Evolutionary conservation across 2,797 vertebrate species (phyloP), one percentile per base, ranked within the genome.

Genomic region (Sternarchorhynchus goeldii): DNA sequence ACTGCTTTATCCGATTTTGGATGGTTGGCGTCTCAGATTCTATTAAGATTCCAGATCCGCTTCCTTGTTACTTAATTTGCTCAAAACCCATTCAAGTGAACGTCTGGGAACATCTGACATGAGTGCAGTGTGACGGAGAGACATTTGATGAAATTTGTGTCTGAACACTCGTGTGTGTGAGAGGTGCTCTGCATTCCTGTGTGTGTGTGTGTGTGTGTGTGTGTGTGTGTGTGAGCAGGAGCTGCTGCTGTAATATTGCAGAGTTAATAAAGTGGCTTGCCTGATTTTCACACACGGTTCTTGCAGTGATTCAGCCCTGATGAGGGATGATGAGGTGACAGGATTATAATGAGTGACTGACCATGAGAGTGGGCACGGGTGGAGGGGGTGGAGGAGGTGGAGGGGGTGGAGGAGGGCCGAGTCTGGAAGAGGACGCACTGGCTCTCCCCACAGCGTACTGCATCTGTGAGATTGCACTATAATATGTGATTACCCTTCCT

Each of bases 271-370:
- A 83, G 81, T 82, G 82, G 70, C 62, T 72, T 73, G 62, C 59
- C 80, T 80, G 81, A 85, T 85, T 87, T 84, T 76, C 77, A 81
- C 77, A 76, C 57, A 41, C 77, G 36, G 64, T 67, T 62, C 79
- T 71, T 83, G 68, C 76, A 50, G 77, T 81, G 80, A 82, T 84
- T 81, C 71, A 78, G 79, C 31, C 55, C 75, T 81, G 82, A 84
- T 84, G 84, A 82, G 76, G 82, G 76, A 85, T 83, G 84, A 85
- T 85, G 78, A 84, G 82, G 81, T 84, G 84, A 83, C 86, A 85
- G 83, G 73, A 78, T 73, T 81, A 82, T 83, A 83, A 87, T 84
- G 83, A 83, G 82, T 76, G 78, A 78, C 80, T 81, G 73, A 50
- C 45, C 45, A 50, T 2, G 45, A 50, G 45, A 50, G 12, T 12